A percentile compares a stretch with the other conserved stretches of the same genome.
phyloP scores from a whole-genome alignment of 2,888 invertebrate species.

The Cenopis cana region DNA sequence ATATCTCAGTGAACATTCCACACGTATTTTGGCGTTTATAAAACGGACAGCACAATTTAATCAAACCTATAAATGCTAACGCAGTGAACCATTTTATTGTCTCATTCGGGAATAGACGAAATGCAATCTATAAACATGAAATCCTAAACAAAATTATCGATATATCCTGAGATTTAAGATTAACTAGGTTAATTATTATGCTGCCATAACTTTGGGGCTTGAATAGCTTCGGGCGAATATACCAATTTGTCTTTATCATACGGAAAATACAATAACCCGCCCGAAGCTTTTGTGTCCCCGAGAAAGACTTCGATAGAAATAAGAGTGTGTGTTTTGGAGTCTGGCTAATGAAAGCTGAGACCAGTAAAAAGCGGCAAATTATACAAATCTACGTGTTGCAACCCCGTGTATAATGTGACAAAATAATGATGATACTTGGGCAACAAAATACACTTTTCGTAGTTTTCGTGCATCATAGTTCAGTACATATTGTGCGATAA shows the following conservation, averaged over 20 bases:
- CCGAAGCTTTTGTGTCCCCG: background rate
- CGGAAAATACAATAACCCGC: background rate
- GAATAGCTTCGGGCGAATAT: background rate
- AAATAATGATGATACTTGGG: too few relatives aligned
- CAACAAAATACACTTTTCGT: too few relatives aligned
- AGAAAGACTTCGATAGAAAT: background rate
- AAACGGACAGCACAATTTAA: conserved; percentile 50
- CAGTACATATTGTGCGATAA: too few relatives aligned
- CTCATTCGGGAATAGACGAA: conserved; percentile 50
- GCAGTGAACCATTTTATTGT: conserved; percentile 63
- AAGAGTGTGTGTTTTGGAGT: too few relatives aligned
- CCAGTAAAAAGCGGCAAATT: too few relatives aligned
- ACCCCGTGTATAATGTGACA: too few relatives aligned
- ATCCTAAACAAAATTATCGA: conserved; percentile 13
- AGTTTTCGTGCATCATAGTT: too few relatives aligned
- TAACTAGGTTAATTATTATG: conserved; percentile 20
- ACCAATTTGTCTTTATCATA: background rate
- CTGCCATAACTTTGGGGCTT: conserved; percentile 8
- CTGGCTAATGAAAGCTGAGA: too few relatives aligned
- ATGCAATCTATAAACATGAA: conserved; percentile 44
- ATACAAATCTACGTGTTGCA: too few relatives aligned
- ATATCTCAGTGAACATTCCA: conserved; percentile 58
- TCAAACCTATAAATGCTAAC: conserved; percentile 70
- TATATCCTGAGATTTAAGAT: conserved; percentile 29
- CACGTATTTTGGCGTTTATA: conserved; percentile 49